Conservation (phyloP, 2,888 invertebrate genomes). For the Leucophenga montana region DNA sequence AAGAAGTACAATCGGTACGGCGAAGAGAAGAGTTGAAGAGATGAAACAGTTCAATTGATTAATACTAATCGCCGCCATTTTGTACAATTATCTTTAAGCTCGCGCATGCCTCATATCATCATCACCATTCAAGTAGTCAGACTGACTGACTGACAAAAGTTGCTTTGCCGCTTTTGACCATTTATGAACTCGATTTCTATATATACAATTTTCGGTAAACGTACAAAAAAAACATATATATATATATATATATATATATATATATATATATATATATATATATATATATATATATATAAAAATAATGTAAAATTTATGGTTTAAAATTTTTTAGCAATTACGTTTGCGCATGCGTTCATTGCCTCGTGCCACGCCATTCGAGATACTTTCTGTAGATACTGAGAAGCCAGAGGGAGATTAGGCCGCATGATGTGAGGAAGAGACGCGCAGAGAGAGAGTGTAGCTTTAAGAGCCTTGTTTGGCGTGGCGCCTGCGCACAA, state of each 20-base stretch:
- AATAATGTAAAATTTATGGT: not conserved
- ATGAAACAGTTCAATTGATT: constrained; percentile 60
- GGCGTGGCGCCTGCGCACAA: constrained; percentile 22
- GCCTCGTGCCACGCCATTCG: constrained; percentile 45
- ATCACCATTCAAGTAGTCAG: not conserved
- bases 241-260: no score
- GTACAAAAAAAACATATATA: not conserved
- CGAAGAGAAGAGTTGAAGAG: constrained; percentile 33
- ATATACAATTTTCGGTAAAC: not conserved
- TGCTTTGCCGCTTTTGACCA: constrained; percentile 17
- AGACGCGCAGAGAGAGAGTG: no score
- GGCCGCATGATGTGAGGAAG: no score
- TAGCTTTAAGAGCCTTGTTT: not conserved
- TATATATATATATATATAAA: not conserved
- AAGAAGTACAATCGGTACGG: no score
- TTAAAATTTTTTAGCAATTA: constrained; percentile 23
- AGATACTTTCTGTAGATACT: not conserved
- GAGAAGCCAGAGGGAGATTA: not conserved
- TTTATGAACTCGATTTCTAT: constrained; percentile 21
- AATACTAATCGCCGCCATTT: constrained; percentile 60
- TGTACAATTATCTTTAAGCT: constrained; percentile 43
- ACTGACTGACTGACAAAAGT: not conserved
- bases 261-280: no score
- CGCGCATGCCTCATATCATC: constrained; percentile 6
- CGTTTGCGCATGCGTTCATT: constrained; percentile 50